phyloP scores from a whole-genome alignment of 1,140 invertebrate species.

The Chrysomallon squamiferum region DNA sequence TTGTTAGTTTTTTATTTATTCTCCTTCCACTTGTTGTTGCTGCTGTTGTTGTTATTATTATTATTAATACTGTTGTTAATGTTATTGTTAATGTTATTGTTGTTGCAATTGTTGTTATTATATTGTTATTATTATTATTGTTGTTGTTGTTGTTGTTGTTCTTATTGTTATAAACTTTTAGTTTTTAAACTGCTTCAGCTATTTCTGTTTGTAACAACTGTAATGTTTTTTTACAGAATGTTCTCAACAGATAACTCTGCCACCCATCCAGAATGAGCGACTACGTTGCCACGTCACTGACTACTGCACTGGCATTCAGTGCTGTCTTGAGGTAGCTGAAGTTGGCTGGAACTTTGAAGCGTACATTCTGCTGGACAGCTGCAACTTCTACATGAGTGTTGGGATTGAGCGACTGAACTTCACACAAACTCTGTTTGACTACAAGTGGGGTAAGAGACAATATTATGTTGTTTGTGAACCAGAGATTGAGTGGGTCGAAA shows the following conservation, averaged over 20 bases:
- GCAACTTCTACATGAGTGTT: constrained; percentile 23
- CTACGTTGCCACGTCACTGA: constrained; percentile 22
- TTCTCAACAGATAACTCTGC: constrained; percentile 13
- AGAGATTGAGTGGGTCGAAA: constrained; percentile 2
- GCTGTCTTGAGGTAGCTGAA: constrained; percentile 25
- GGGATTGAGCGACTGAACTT: constrained; percentile 27
- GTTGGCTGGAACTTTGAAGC: constrained; percentile 17
- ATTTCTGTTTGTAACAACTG: too few relatives aligned
- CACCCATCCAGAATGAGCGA: constrained; percentile 8
- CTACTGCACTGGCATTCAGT: constrained; percentile 33
- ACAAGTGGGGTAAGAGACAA: constrained; percentile 30
- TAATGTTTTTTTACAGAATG: not conserved
- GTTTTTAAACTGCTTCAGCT: too few relatives aligned
- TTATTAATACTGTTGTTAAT: too few relatives aligned
- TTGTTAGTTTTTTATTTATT: too few relatives aligned
- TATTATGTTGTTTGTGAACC: constrained; percentile 5
- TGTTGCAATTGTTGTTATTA: too few relatives aligned
- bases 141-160: too few relatives aligned
- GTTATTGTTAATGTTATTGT: too few relatives aligned
- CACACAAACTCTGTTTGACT: constrained; percentile 23
- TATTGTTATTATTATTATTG: too few relatives aligned
- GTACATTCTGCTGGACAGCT: constrained; percentile 22
- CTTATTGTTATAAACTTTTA: too few relatives aligned
- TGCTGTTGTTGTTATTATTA: too few relatives aligned
- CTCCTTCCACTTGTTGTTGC: too few relatives aligned